Evolutionary conservation across 30 jellyfish, hydroid and myxozoan species (phyloP), one percentile per base, ranked within the genome.

Genomic region (Euphysa ruthae): DNA sequence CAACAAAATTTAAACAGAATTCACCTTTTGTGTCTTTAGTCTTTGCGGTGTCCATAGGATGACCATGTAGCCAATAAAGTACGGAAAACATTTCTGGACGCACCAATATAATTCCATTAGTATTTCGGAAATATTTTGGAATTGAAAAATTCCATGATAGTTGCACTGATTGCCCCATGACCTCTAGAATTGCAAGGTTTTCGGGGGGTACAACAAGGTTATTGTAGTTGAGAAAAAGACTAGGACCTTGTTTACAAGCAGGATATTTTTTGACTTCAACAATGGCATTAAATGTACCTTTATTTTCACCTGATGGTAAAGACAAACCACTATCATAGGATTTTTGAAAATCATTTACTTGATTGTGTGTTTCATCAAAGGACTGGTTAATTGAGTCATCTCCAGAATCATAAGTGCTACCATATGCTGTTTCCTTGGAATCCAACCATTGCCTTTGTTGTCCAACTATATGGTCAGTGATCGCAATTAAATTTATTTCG

Each of bases 391-490:
- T n/a, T n/a, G n/a, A n/a, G n/a, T n/a, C n/a, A n/a, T n/a, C n/a
- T n/a, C n/a, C n/a, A n/a, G n/a, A n/a, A n/a, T n/a, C n/a, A n/a
- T n/a, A n/a, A n/a, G n/a, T n/a, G n/a, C n/a, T n/a, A n/a, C n/a
- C n/a, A n/a, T n/a, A 49, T 43, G 49, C 55, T 42, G 30, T 38
- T 15, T 43, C 28, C 22, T 32, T 6, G 1, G 28, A 32, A 0
- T 68, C 80, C 8, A 20, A 32, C 3, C 22, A 1, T n/a, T 35
- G 78, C 49, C 49, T 68, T 24, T 68, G 80, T 60, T 44, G 49
- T 13, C 87, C 92, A 25, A 77, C 79, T 6, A 49, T 3, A 50
- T 77, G 92, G 4, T 77, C 92, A 10, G 92, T 77, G 8, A 69
- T 15, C 7, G 92, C 92, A 2, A 63, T 38, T 35, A 77, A 19